Conservation (phyloP, 2,888 invertebrate genomes). For the Gymnocheta viridis region DNA sequence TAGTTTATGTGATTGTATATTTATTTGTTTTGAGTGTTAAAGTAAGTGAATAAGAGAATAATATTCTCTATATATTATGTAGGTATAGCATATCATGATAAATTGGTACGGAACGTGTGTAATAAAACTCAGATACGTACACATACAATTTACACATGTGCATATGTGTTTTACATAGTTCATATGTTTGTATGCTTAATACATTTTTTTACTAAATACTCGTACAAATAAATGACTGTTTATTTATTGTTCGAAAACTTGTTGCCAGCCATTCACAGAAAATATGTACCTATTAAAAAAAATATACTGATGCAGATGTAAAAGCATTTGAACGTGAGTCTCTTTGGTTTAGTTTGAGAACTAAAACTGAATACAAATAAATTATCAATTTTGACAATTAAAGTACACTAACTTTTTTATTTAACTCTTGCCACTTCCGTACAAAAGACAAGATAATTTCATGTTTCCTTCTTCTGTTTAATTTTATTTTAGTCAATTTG, state of each 20-base stretch:
- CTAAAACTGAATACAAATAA: constrained; percentile 42
- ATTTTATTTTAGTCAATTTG: constrained; percentile 12
- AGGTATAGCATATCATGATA: no score
- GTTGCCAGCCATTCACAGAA: constrained; percentile 16
- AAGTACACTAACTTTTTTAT: constrained; percentile 66
- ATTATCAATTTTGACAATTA: constrained; percentile 66
- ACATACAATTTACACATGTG: neutral
- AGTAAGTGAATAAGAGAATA: constrained; percentile 31
- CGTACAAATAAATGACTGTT: neutral
- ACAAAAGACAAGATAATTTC: constrained; percentile 67
- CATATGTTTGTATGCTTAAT: neutral
- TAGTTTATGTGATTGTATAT: constrained; percentile 5
- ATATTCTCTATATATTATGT: no score
- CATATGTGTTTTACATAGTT: neutral
- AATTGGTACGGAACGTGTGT: constrained; percentile 38
- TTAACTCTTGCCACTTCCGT: constrained; percentile 64
- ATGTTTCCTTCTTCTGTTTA: constrained; percentile 63
- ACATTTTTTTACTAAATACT: no score
- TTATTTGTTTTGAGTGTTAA: neutral
- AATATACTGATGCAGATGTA: neutral
- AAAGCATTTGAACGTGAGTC: neutral
- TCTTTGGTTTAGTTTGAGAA: neutral
- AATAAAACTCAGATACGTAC: neutral
- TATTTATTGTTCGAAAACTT: constrained; percentile 18
- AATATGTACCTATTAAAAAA: neutral